Conservation (phyloP, 2,113 vertebrate species). For the Lipotes vexillifer region DNA sequence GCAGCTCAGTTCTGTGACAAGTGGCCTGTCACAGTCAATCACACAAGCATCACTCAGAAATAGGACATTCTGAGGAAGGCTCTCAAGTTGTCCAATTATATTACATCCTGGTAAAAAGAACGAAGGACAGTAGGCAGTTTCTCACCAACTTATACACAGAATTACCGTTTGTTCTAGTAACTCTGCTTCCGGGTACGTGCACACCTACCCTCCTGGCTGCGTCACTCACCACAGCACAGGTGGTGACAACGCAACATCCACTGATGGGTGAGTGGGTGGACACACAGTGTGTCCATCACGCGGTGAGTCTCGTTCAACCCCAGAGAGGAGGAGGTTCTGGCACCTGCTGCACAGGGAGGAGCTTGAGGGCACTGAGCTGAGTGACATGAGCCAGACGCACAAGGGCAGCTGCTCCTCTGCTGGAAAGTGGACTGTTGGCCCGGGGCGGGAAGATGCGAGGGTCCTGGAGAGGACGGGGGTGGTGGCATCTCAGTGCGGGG, state of each 20-base stretch:
- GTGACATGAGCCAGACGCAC: neutral
- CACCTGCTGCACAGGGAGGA: neutral
- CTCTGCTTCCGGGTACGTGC: neutral
- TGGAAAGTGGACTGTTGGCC: too few relatives aligned
- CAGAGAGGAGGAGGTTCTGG: neutral
- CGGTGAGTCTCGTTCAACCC: neutral
- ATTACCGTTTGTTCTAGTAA: neutral
- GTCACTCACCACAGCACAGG: neutral
- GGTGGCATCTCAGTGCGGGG: neutral
- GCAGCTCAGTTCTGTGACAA: neutral
- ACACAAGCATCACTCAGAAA: neutral
- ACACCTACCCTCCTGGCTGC: neutral
- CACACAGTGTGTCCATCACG: too few relatives aligned
- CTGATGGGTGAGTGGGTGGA: rapidly evolving
- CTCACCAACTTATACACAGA: neutral
- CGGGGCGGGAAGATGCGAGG: neutral
- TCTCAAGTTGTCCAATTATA: neutral
- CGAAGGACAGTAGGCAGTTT: neutral
- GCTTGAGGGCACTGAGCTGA: neutral
- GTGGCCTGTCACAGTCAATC: neutral
- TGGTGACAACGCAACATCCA: neutral
- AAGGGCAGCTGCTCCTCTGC: neutral
- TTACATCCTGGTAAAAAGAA: neutral
- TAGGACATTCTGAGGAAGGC: neutral
- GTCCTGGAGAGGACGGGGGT: neutral